A percentile compares a stretch with the other conserved stretches of the same genome.
phyloP scores from a whole-genome alignment of 2,113 vertebrate genomes.

The Epinephelus fuscoguttatus region DNA sequence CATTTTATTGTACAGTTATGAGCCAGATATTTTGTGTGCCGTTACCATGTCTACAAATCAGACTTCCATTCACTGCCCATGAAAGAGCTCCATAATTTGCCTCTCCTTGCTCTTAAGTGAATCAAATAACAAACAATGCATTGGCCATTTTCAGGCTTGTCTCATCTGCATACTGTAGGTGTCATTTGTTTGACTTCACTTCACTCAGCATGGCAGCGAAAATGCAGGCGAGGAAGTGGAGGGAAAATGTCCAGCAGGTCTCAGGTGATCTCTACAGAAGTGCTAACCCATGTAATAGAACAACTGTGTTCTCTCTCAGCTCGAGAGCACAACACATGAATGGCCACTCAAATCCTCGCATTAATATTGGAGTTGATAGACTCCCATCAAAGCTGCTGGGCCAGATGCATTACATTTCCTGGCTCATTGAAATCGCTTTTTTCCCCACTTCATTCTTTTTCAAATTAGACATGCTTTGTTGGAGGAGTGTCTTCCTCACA shows the following conservation, averaged over 20 bases:
- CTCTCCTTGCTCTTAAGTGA: slow-evolving; percentile 51
- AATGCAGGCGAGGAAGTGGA: slow-evolving; percentile 26
- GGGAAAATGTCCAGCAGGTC: slow-evolving; percentile 61
- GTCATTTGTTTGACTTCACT: slow-evolving; percentile 65
- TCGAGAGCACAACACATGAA: slow-evolving; percentile 74
- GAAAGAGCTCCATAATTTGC: slow-evolving; percentile 53
- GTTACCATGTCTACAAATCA: slow-evolving; percentile 54
- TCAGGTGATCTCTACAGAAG: slow-evolving; percentile 74
- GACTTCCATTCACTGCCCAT: slow-evolving; percentile 43
- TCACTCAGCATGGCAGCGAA: slow-evolving; percentile 50
- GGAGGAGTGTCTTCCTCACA: slow-evolving; percentile 64
- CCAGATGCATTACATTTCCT: slow-evolving; percentile 83
- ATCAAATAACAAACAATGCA: slow-evolving; percentile 63
- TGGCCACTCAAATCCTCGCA: slow-evolving; percentile 76
- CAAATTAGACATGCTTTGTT: slow-evolving; percentile 82
- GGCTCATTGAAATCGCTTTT: slow-evolving; percentile 80
- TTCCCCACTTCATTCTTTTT: slow-evolving; percentile 62
- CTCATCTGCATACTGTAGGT: slow-evolving; percentile 53
- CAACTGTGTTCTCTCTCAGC: slow-evolving; percentile 65
- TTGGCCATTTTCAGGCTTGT: slow-evolving; percentile 37
- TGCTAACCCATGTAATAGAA: slow-evolving; percentile 80
- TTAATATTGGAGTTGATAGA: slow-evolving; percentile 80
- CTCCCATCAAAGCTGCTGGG: slow-evolving; percentile 78
- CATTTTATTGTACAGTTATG: slow-evolving; percentile 10
- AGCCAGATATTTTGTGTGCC: slow-evolving; percentile 33